These are phyloP conservation scores for Vanessa cardui DNA, from an alignment of 2,888 invertebrate species.

Conservation along the genomic window DNA sequence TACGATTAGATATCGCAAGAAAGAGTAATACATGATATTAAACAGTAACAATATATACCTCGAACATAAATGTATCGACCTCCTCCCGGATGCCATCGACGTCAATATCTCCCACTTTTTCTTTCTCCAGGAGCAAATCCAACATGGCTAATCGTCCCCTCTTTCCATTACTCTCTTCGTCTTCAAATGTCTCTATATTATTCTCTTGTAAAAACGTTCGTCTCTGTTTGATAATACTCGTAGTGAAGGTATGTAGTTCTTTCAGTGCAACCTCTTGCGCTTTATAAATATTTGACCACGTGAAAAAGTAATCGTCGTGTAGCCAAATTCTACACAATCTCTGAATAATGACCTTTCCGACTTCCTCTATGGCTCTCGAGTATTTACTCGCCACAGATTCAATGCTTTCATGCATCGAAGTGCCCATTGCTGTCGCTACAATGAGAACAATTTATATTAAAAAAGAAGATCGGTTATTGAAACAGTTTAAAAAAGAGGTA, in stretches of 20 bases:
- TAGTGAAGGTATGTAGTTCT: conserved; percentile 40
- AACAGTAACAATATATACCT: conserved; percentile 59
- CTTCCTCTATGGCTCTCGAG: conserved; percentile 34
- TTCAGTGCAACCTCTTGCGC: conserved; percentile 31
- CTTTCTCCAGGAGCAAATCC: conserved; percentile 84
- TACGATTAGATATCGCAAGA: too few species aligned
- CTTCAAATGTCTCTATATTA: conserved; percentile 16
- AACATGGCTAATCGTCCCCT: conserved; percentile 83
- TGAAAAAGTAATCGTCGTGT: conserved; percentile 30
- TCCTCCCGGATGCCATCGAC: conserved; percentile 85
- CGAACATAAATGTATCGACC: conserved; percentile 89
- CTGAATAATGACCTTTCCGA: conserved; percentile 28
- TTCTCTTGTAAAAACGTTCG: conserved; percentile 37
- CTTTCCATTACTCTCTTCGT: conserved; percentile 44
- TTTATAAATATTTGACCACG: conserved; percentile 19
- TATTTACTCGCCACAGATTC: conserved; percentile 35
- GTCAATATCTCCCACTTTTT: conserved; percentile 79
- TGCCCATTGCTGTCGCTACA: conserved; percentile 42
- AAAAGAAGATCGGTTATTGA: neutral
- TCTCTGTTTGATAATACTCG: conserved; percentile 37
- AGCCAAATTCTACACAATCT: conserved; percentile 39
- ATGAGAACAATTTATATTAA: neutral
- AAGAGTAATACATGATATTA: too few species aligned
- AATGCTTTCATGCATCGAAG: conserved; percentile 34
- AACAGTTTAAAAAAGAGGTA: too few species aligned